Base-by-base conservation (phyloP, 2,113 vertebrate species). In the Gymnorhina tibicen region DNA sequence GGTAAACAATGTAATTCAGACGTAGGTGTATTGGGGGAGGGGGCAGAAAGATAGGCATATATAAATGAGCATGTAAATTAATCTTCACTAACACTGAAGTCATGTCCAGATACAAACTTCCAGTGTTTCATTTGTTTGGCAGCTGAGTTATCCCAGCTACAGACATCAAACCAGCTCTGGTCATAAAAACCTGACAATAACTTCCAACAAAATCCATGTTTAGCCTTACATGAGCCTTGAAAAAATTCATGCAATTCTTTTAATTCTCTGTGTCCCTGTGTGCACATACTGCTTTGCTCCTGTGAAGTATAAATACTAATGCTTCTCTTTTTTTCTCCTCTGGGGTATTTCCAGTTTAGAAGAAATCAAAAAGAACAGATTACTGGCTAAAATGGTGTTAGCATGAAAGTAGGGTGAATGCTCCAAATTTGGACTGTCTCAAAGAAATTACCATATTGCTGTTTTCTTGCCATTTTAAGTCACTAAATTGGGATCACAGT, bases 61-160 rank as follows among this genome's bases (percentile, higher is more conserved):
- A 87, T 79, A 97, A 96, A 95, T 97, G 41, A 73, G 32, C 26
- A 91, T 77, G 62, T 91, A 95, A 96, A 97, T 95, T 35, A 96
- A 76, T 92, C 87, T 95, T 97, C 92, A 83, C 72, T 95, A 91
- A 85, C 30, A 74, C 4, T 50, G 58, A 93, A 93, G 60, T 33
- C 63, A 90, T 87, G 70, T 56, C 60, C 94, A 77, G 81, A 77
- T 87, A 49, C 42, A 70, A 85, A 95, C 18, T 91, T 93, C 22
- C 27, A 70, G 47, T 44, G 32, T 58, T 95, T 95, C 50, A 85
- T 95, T 96, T 93, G 62, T 74, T 70, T 93, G 89, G 49, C 60
- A 83, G 82, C 73, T 63, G 79, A 26, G 50, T 49, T 77, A 66
- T 69, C 28, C 60, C 46, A 74, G 83, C 22, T 86, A 67, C 1